Evolutionary conservation across 2,888 invertebrate genomes (phyloP), one percentile per base, ranked within the genome.

Genomic region (Chrysopilus asiliformis): DNA sequence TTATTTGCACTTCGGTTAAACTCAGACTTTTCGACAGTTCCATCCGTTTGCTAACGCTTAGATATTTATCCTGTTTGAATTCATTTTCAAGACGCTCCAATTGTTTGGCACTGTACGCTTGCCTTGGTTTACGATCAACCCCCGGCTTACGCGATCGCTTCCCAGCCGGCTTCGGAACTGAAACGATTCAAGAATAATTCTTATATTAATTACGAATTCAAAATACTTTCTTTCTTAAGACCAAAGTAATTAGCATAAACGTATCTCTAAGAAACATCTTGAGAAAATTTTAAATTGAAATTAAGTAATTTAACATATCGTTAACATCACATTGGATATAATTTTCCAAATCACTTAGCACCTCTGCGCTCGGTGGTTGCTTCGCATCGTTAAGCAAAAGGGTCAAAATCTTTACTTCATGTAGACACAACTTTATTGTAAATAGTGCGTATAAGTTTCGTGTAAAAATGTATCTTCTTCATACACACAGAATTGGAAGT

Each of bases 51-150:
- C 85, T 89, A 1, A 95, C 94, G 60, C 91, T 93, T 36, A 95
- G 69, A 60, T 95, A 95, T 60, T 95, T 94, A 67, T 95, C 94
- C 36, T 82, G 70, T 68, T 91, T 91, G 62, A 95, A 95, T 65
- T 95, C 95, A 6, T 79, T 74, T 64, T 95, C 95, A 17, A 95
- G 69, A 43, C 82, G 68, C 52, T 94, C 91, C 22, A 95, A 66
- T 55, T 95, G 95, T 54, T 86, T 87, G 1, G 90, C 84, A 55
- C 91, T 93, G 68, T 95, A 95, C 0, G 94, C 94, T 65, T 95
- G 95, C 3, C 95, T 70, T 0, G 94, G 95, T 57, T 95, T 95
- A 9, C 95, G 67, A 56, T 95, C 94, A 10, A 89, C 74, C 0
- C 87, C 89, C 0, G 86, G 80, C 56, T 90, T 84, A 18, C 93